Conservation (phyloP, 2,797 vertebrate genomes). For the Paedocypris micromegethes region DNA sequence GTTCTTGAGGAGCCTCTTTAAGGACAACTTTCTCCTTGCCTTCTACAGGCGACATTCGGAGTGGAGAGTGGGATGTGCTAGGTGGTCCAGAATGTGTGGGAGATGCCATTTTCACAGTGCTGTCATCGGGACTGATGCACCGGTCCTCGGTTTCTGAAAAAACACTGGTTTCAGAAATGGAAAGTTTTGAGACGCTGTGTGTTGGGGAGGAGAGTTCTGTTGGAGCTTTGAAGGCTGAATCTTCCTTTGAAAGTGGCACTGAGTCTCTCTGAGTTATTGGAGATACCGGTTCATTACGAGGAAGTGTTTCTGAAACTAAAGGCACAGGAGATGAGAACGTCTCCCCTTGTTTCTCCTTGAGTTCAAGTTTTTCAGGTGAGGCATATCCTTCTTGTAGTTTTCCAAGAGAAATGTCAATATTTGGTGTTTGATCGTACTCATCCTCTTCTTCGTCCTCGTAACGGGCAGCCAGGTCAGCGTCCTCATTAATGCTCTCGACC, state of each 20-base stretch:
- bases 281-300: conserved; percentile 54
- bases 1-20: conserved; percentile 48
- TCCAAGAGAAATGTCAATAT: conserved; percentile 74
- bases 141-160: conserved; percentile 83
- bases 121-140: conserved; percentile 91
- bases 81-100: conserved; percentile 86
- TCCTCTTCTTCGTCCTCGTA: conserved; percentile 69
- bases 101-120: conserved; percentile 95
- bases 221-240: conserved; percentile 50
- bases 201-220: conserved; percentile 46
- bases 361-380: conserved; percentile 56
- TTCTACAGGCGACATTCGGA: conserved; percentile 85
- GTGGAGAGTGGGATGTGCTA: conserved; percentile 85
- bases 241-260: conserved; percentile 51
- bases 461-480: conserved; percentile 54
- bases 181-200: conserved; percentile 45
- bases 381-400: conserved; percentile 74
- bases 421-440: conserved; percentile 75
- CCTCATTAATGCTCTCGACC: conserved; percentile 63
- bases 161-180: conserved; percentile 64
- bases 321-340: conserved; percentile 42
- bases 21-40: conserved; percentile 71
- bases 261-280: conserved; percentile 56
- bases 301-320: conserved; percentile 41
- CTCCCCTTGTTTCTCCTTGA: conserved; percentile 50